Percentiles rank a stretch among this genome's conserved stretches.
Conservation (phyloP, 2,113 vertebrate genomes). For the Anguilla rostrata region DNA sequence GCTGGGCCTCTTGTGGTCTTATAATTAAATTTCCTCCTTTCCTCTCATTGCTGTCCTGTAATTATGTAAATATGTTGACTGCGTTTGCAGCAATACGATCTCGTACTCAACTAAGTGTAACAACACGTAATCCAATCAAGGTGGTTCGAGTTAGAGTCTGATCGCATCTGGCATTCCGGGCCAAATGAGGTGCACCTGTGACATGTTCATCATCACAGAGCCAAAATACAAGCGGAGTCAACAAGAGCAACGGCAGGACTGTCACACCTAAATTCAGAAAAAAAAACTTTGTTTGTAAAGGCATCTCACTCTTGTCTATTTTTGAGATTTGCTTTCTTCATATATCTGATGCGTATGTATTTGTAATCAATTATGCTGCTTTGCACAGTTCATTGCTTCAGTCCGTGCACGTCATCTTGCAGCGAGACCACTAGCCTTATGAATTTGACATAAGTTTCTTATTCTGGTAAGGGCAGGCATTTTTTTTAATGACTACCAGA, state of each 20-base stretch:
- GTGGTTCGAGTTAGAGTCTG: slow-evolving; percentile 61
- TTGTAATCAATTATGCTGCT: not conserved
- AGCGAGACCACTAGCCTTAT: not conserved
- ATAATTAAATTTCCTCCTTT: slow-evolving; percentile 70
- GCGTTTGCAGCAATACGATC: slow-evolving; percentile 60
- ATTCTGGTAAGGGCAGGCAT: not conserved
- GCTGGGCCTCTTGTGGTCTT: slow-evolving; percentile 54
- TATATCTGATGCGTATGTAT: not conserved
- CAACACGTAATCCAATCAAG: slow-evolving; percentile 58
- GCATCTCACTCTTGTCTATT: not conserved
- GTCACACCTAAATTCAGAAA: not conserved
- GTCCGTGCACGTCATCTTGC: not conserved
- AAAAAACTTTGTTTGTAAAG: not conserved
- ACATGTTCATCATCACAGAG: slow-evolving; percentile 55
- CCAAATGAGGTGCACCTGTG: slow-evolving; percentile 58
- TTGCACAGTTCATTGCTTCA: not conserved
- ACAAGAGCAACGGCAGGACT: not conserved
- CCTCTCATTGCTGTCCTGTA: slow-evolving; percentile 58
- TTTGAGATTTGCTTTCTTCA: not conserved
- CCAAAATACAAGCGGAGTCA: slow-evolving; percentile 9
- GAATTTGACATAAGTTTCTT: not conserved
- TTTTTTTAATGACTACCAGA: not conserved
- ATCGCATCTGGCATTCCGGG: slow-evolving; percentile 43
- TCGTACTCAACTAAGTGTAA: slow-evolving; percentile 58
- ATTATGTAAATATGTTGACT: slow-evolving; percentile 74